Conservation (phyloP, 2,888 invertebrate genomes). For the Oscheius sp. region DNA sequence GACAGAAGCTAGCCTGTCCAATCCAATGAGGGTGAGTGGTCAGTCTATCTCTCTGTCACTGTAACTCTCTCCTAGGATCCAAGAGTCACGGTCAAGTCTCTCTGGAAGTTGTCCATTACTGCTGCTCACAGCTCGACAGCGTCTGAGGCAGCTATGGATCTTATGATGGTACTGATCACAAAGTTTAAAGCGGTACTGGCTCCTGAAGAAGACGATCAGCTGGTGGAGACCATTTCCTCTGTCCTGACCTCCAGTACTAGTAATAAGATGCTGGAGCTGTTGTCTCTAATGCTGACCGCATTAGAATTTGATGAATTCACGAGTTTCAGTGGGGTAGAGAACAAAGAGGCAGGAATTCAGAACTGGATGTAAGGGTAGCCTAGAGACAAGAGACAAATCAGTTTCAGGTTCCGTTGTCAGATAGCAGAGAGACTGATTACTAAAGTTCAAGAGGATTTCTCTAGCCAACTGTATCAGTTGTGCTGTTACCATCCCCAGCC, state of each 20-base stretch:
- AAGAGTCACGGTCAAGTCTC: background rate
- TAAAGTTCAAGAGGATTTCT: slow-evolving; percentile 1
- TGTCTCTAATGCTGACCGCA: slow-evolving; percentile 1
- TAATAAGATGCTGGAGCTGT: background rate
- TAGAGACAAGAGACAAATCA: background rate
- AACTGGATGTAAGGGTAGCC: slow-evolving; percentile 19
- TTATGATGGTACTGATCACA: slow-evolving; percentile 7
- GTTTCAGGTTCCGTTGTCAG: slow-evolving; percentile 31
- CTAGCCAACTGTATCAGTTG: slow-evolving; percentile 16
- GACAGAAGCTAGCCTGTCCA: background rate
- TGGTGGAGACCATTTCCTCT: slow-evolving; percentile 20
- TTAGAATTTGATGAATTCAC: slow-evolving; percentile 26
- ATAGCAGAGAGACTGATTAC: slow-evolving; percentile 12
- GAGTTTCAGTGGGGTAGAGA: slow-evolving; percentile 16
- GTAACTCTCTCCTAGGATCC: slow-evolving; percentile 31
- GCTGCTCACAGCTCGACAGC: background rate
- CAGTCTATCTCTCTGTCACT: background rate
- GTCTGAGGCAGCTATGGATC: slow-evolving; percentile 8
- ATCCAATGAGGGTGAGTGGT: slow-evolving; percentile 1
- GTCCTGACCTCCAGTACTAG: background rate
- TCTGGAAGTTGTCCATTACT: slow-evolving; percentile 24
- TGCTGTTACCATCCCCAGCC: slow-evolving; percentile 27
- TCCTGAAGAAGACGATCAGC: slow-evolving; percentile 2
- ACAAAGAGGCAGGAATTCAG: slow-evolving; percentile 6
- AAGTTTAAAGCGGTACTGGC: slow-evolving; percentile 19